A percentile compares a stretch with the other conserved stretches of the same genome.
phyloP scores from a whole-genome alignment of 2,113 vertebrate genomes.

The Lathamus discolor region DNA sequence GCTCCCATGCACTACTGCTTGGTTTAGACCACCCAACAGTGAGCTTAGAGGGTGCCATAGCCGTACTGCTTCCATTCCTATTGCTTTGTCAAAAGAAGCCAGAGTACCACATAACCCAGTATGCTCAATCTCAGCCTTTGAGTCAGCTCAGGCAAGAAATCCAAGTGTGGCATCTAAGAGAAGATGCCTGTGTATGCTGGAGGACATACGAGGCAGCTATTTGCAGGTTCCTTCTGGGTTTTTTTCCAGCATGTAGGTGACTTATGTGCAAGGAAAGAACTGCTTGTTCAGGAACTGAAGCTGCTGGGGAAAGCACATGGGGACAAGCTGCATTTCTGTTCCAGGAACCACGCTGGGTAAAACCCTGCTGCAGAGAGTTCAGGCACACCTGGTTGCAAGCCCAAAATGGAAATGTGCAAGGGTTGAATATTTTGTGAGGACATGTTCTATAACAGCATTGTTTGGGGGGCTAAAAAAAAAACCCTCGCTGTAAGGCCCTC shows the following conservation, averaged over 20 bases:
- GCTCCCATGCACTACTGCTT: background rate
- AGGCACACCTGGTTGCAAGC: constrained; percentile 57
- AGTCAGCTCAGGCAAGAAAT: background rate
- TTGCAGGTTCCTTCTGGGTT: constrained; percentile 1
- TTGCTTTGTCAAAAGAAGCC: background rate
- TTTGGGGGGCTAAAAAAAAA: background rate
- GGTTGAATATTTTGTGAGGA: constrained; percentile 49
- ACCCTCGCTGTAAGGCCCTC: background rate
- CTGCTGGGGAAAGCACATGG: constrained; percentile 31
- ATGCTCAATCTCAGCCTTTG: background rate
- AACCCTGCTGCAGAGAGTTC: constrained; percentile 36
- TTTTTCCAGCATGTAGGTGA: constrained; percentile 50
- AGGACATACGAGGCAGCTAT: background rate
- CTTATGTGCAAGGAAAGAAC: constrained; percentile 56
- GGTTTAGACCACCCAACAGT: background rate
- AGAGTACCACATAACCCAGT: background rate
- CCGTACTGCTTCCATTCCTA: background rate
- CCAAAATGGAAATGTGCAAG: constrained; percentile 61
- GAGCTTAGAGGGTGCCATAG: background rate
- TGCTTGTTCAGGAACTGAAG: constrained; percentile 58
- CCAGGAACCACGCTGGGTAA: constrained; percentile 51
- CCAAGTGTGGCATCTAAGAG: background rate
- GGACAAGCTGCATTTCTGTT: constrained; percentile 27
- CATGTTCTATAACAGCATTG: constrained; percentile 42
- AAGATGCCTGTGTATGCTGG: constrained; percentile 6